Base-by-base conservation (phyloP, 1,140 invertebrate species). In the Colletes gigas region DNA sequence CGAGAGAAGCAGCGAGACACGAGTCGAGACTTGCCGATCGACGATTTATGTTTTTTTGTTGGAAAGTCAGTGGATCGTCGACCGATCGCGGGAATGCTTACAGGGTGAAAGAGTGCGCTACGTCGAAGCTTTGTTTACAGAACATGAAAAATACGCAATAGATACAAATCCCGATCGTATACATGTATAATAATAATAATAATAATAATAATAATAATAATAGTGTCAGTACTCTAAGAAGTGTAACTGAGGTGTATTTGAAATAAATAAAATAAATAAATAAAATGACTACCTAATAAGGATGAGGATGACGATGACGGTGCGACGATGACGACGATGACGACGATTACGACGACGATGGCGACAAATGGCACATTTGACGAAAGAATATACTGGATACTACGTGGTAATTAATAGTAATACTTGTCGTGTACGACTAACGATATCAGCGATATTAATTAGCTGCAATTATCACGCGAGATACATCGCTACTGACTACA, bases 401-500 rank as follows among this genome's bases (percentile, higher is more conserved):
- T 85, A 74, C 10, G 50, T 50, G 10, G 50, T 50, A 50, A 50
- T 50, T 50, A 50, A 50, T 50, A 50, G 3, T 50, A 50, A 50
- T 50, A 50, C 50, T 73, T 85, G 47, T 80, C 30, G 57, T 44
- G 15, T 75, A 85, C 7, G 44, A 19, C 50, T 85, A 82, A 82
- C 63, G 52, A 85, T 78, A 85, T 73, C 65, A 65, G 17, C 63
- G 84, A 65, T 82, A 60, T 73, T 57, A 59, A 73, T 70, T 59
- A 86, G 44, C 69, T 74, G 82, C 21, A 62, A 62, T 77, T 73
- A 78, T 85, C 69, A 70, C 78, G 69, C 69, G 66, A 84, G 73
- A 82, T 79, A 85, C 59, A 71, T 86, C n/a, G 59, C 81, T 83
- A 86, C 63, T 68, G 65, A 47, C 59, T 86, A 86, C 47, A 67